A percentile compares a stretch with the other conserved stretches of the same genome.
Conservation (phyloP, 2,113 vertebrate species). For the Orientallactaga bullata region DNA sequence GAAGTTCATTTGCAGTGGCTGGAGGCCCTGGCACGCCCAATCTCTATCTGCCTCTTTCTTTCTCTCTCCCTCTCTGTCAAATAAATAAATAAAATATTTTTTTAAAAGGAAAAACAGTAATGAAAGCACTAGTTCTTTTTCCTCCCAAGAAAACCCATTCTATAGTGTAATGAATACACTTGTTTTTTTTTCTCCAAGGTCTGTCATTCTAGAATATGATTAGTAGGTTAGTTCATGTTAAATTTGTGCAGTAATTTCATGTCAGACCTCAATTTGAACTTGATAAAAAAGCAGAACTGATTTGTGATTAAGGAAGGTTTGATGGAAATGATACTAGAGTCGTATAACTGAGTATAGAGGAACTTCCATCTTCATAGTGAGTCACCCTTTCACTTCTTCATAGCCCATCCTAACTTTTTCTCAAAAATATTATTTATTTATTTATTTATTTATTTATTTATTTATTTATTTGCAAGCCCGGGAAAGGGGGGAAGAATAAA, state of each 20-base stretch:
- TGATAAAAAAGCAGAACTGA: conserved; percentile 11
- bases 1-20: too few species aligned
- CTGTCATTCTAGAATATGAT: neutral
- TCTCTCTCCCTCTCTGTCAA: too few species aligned
- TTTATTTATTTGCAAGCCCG: too few species aligned
- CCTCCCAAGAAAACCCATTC: neutral
- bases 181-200: conserved; percentile 27
- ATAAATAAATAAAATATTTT: too few species aligned
- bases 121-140: neutral
- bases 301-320: neutral
- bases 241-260: neutral
- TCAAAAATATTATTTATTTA: too few species aligned
- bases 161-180: neutral
- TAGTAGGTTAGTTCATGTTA: neutral
- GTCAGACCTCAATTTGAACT: neutral
- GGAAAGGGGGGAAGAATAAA: too few species aligned
- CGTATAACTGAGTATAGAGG: neutral
- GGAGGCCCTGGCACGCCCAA: too few species aligned
- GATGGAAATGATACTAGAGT: neutral
- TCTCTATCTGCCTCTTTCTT: too few species aligned
- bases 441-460: too few species aligned
- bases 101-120: neutral
- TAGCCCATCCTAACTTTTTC: neutral
- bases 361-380: neutral
- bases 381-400: neutral